These are phyloP conservation scores for Meleagris gallopavo DNA, from an alignment of 2,113 vertebrate species.

Conservation along the genomic window DNA sequence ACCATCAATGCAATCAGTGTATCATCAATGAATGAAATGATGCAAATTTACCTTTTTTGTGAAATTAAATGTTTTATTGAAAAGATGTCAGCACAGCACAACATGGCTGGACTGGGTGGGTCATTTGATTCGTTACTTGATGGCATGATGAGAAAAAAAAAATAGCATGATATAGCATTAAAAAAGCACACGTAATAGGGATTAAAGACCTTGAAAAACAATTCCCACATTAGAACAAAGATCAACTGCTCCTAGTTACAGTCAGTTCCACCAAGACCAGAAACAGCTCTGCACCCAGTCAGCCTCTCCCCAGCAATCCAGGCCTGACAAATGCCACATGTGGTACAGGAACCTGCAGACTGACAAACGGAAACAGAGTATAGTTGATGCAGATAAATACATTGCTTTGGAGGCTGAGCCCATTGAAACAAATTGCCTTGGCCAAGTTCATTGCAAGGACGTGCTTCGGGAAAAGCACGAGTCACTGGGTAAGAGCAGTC, in stretches of 20 bases:
- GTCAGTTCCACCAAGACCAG: not conserved
- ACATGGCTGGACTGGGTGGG: not conserved
- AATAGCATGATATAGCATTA: not conserved
- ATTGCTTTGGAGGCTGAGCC: not conserved
- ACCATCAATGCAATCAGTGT: not conserved
- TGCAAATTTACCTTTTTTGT: not conserved
- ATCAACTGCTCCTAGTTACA: not conserved
- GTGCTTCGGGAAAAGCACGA: not conserved
- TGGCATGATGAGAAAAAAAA: not conserved
- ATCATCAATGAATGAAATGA: not conserved
- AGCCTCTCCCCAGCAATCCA: too few relatives aligned
- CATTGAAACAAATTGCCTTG: not conserved
- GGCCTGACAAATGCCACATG: not conserved
- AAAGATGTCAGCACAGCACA: not conserved
- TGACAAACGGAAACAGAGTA: not conserved
- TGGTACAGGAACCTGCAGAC: not conserved
- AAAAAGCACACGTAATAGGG: not conserved
- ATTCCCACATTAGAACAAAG: not conserved
- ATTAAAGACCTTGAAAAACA: constrained; percentile 6
- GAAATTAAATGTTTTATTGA: not conserved
- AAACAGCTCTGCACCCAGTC: not conserved
- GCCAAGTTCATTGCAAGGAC: rapidly evolving
- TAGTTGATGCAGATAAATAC: not conserved
- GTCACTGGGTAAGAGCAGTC: not conserved
- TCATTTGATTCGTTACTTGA: not conserved